Conservation (phyloP, 2,888 invertebrate species). For the Rugalucina vietnamica region DNA sequence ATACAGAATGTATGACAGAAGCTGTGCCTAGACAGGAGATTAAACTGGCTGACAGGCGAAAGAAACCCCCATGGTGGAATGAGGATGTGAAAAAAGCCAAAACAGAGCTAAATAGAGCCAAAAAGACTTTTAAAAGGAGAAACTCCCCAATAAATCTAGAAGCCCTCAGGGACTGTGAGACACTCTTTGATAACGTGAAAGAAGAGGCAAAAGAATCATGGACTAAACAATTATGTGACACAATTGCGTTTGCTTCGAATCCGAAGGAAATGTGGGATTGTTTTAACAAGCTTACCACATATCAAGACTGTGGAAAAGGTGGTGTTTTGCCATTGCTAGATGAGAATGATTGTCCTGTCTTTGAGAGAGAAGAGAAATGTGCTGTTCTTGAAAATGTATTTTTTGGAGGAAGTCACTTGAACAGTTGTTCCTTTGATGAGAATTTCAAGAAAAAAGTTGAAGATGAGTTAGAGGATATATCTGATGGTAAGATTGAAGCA, state of each 20-base stretch:
- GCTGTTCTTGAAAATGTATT: slow-evolving; percentile 11
- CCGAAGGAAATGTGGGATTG: slow-evolving; percentile 4
- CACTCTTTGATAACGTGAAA: background rate
- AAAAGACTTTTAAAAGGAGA: background rate
- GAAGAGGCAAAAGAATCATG: background rate
- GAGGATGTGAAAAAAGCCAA: background rate
- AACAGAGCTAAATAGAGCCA: slow-evolving; percentile 6
- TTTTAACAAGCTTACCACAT: slow-evolving; percentile 10
- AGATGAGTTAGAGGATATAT: background rate
- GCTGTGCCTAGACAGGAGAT: background rate
- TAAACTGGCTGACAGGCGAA: background rate
- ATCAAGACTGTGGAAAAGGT: background rate
- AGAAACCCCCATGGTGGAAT: slow-evolving; percentile 20
- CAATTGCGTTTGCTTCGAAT: background rate
- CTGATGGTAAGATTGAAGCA: background rate
- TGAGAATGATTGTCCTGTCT: background rate
- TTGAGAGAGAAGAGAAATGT: slow-evolving; percentile 10
- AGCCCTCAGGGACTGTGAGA: background rate
- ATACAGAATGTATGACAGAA: slow-evolving; percentile 12
- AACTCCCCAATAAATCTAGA: background rate
- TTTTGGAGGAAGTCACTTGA: slow-evolving; percentile 3
- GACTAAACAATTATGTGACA: background rate
- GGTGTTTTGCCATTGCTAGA: slow-evolving; percentile 14
- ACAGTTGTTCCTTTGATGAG: background rate
- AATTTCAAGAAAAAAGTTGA: background rate